A percentile compares a stretch with the other conserved stretches of the same genome.
Evolutionary conservation across 30 jellyfish, hydroid and myxozoan genomes (phyloP).

Genomic region (Aurelia sp.): DNA sequence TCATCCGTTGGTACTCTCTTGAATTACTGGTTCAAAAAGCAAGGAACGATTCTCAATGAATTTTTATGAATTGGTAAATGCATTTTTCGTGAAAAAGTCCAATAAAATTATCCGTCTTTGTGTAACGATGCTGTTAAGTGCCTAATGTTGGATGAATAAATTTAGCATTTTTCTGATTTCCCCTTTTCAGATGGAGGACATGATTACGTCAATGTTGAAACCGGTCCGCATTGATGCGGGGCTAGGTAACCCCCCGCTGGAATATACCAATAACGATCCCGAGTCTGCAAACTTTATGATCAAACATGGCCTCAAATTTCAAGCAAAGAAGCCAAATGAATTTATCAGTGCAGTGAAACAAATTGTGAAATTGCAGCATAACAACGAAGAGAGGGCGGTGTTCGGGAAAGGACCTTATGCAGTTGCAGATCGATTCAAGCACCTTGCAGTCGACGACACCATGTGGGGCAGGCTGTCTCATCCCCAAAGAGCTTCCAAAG

Average conservation of each 20-base stretch:
- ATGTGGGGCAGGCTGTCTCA: conserved; percentile 13
- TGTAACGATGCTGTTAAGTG: no score
- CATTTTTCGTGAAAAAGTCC: no score
- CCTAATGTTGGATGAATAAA: no score
- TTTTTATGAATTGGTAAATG: no score
- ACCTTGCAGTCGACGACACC: conserved; percentile 1
- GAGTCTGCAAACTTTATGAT: conserved; percentile 18
- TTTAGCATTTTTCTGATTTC: no score
- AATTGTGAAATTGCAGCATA: background rate
- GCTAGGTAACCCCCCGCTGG: conserved; percentile 30
- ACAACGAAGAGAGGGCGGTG: conserved; percentile 12
- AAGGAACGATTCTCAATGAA: no score
- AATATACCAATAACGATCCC: conserved; percentile 18
- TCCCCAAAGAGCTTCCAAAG: conserved; percentile 7
- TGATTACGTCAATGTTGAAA: conserved; percentile 19
- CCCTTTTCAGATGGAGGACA: conserved; percentile 9
- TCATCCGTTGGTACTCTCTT: no score
- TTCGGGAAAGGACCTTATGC: conserved; percentile 10
- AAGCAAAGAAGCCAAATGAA: background rate
- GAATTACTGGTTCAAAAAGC: no score
- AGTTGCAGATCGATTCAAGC: background rate
- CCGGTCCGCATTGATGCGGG: conserved; percentile 49
- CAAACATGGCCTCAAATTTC: background rate
- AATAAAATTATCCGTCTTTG: no score
- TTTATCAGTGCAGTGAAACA: background rate